These are phyloP conservation scores for Zaprionus vittiger DNA, from an alignment of 1,140 invertebrate species.

Conservation along the genomic window DNA sequence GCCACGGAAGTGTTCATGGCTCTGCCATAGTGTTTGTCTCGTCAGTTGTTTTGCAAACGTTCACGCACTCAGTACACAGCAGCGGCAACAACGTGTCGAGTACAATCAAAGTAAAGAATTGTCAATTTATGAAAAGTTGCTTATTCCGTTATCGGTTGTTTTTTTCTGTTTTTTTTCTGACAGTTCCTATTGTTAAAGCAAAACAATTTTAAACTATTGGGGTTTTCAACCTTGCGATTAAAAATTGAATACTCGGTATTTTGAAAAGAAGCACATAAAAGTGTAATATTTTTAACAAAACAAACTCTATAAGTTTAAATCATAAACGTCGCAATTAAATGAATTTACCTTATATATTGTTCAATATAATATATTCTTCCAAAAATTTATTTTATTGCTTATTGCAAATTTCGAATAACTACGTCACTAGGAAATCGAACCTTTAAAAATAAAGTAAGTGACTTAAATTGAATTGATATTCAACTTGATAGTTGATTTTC, in stretches of 20 bases:
- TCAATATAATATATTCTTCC: not conserved
- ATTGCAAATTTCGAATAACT: not conserved
- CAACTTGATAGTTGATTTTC: too few relatives aligned
- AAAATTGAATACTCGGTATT: not conserved
- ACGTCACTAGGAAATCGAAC: not conserved
- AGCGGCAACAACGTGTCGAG: slow-evolving; percentile 6
- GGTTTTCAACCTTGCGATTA: not conserved
- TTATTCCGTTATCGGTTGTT: not conserved
- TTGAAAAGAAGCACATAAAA: not conserved
- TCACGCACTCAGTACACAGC: slow-evolving; percentile 55
- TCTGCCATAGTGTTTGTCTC: slow-evolving; percentile 46
- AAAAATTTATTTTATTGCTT: not conserved
- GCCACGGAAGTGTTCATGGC: slow-evolving; percentile 56
- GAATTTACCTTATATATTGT: too few relatives aligned
- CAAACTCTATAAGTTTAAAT: not conserved
- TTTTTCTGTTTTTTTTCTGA: slow-evolving; percentile 23
- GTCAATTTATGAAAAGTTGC: slow-evolving; percentile 11
- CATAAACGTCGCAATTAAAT: not conserved
- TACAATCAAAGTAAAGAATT: slow-evolving; percentile 9
- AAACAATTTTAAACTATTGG: not conserved
- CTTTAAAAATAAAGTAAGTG: not conserved
- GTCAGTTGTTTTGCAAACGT: slow-evolving; percentile 76
- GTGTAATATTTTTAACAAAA: not conserved
- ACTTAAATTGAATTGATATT: not conserved
- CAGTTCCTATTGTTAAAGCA: not conserved